Evolutionary conservation across 2,888 invertebrate species (phyloP).

Genomic region (Caenorhabditis plicata): DNA sequence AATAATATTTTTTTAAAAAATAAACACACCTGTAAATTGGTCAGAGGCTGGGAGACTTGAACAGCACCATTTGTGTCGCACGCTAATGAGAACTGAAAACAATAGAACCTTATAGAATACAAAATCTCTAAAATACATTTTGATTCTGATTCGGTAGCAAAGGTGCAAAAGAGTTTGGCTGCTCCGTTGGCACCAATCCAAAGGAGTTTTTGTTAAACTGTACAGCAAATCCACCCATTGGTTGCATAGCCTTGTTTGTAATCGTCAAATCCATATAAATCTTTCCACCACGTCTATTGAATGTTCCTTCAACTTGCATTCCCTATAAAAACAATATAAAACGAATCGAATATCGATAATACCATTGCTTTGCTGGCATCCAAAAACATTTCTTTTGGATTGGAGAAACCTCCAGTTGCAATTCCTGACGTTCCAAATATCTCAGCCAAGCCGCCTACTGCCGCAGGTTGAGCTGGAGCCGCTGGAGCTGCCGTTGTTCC

Average conservation of each 20-base stretch:
- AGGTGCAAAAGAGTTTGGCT: constrained; percentile 78
- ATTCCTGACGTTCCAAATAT: constrained; percentile 78
- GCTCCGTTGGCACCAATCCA: constrained; percentile 84
- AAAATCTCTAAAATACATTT: constrained; percentile 71
- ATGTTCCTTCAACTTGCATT: constrained; percentile 91
- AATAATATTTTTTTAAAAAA: constrained; percentile 2
- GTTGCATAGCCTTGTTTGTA: constrained; percentile 93
- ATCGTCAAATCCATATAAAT: constrained; percentile 93
- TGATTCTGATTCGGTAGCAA: constrained; percentile 77
- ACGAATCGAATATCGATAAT: not conserved
- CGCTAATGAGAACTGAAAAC: constrained; percentile 72
- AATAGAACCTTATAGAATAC: not conserved
- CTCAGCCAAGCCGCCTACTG: constrained; percentile 75
- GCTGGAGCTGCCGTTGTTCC: constrained; percentile 17
- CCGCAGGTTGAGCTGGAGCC: constrained; percentile 11
- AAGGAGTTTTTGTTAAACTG: constrained; percentile 96
- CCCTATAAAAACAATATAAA: constrained; percentile 69
- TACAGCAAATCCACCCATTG: constrained; percentile 92
- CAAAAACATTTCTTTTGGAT: constrained; percentile 49
- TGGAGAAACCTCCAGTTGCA: constrained; percentile 18
- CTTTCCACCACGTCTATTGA: constrained; percentile 79
- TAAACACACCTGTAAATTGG: constrained; percentile 79
- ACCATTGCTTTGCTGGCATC: constrained; percentile 58
- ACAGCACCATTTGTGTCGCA: constrained; percentile 86
- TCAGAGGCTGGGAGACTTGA: constrained; percentile 94